Conservation (phyloP, 2,888 invertebrate genomes). For the Lymantria dispar region DNA sequence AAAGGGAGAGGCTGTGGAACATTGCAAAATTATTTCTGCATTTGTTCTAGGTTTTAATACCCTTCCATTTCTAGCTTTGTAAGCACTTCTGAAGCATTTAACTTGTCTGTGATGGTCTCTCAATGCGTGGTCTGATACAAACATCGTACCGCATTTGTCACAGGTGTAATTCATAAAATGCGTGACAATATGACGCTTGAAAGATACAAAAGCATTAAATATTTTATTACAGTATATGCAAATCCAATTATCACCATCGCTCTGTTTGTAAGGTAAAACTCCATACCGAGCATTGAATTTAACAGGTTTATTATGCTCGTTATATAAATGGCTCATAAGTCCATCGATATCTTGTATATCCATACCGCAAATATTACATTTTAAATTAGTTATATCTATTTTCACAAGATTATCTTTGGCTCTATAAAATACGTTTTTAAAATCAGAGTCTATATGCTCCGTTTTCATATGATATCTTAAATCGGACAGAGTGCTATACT, state of each 20-base stretch:
- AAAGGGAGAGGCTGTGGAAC: conserved; percentile 70
- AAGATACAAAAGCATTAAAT: conserved; percentile 55
- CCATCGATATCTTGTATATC: conserved; percentile 58
- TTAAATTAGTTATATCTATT: conserved; percentile 68
- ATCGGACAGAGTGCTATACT: conserved; percentile 53
- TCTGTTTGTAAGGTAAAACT: conserved; percentile 68
- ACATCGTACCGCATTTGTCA: conserved; percentile 70
- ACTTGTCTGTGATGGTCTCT: conserved; percentile 69
- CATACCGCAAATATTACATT: conserved; percentile 63
- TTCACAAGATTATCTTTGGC: conserved; percentile 70
- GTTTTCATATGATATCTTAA: conserved; percentile 62
- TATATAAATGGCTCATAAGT: conserved; percentile 63
- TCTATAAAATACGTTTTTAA: conserved; percentile 70
- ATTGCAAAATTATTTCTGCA: conserved; percentile 70
- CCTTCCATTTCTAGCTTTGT: conserved; percentile 67
- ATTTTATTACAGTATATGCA: conserved; percentile 67
- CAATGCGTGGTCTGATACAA: conserved; percentile 66
- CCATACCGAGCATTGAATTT: conserved; percentile 68
- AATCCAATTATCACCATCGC: conserved; percentile 48
- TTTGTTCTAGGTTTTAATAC: conserved; percentile 62
- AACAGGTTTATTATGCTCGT: conserved; percentile 61
- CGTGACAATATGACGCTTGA: conserved; percentile 65
- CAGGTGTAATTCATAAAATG: conserved; percentile 72
- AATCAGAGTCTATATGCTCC: conserved; percentile 60
- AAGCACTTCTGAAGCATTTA: conserved; percentile 66